Conservation (phyloP, 2,797 vertebrate species). For the Basileuterus tristriatus region DNA sequence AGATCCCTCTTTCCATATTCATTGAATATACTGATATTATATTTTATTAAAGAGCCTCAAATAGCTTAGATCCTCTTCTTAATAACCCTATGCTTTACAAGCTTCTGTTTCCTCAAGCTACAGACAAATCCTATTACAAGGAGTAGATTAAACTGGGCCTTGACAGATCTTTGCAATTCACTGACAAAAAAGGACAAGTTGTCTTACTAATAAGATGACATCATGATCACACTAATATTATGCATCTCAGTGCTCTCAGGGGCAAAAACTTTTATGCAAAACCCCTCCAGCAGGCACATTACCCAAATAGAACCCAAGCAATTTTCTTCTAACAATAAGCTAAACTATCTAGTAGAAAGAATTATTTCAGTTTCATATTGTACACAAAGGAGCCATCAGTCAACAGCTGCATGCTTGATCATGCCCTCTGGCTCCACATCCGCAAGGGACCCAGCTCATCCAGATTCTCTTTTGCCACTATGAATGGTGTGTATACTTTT, state of each 20-base stretch:
- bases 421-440: constrained; percentile 22
- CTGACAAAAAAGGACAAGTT: constrained; percentile 59
- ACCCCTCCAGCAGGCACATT: constrained; percentile 5
- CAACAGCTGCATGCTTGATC: constrained; percentile 16
- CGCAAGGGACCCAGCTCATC: not conserved
- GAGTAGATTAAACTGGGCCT: constrained; percentile 65
- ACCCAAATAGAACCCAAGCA: not conserved
- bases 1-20: constrained; percentile 40
- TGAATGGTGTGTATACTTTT: not conserved
- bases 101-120: constrained; percentile 67
- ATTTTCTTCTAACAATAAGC: constrained; percentile 32
- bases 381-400: not conserved
- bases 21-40: constrained; percentile 54
- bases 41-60: constrained; percentile 60
- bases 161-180: constrained; percentile 53
- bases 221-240: constrained; percentile 15
- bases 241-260: constrained; percentile 1
- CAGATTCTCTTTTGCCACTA: not conserved
- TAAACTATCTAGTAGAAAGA: not conserved
- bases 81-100: constrained; percentile 61
- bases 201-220: constrained; percentile 35
- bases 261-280: constrained; percentile 1
- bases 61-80: constrained; percentile 51
- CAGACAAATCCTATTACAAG: constrained; percentile 65
- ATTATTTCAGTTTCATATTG: not conserved